Evolutionary conservation across 2,113 vertebrate species (phyloP), one percentile per base, ranked within the genome.

Genomic region (Scolopax mira): DNA sequence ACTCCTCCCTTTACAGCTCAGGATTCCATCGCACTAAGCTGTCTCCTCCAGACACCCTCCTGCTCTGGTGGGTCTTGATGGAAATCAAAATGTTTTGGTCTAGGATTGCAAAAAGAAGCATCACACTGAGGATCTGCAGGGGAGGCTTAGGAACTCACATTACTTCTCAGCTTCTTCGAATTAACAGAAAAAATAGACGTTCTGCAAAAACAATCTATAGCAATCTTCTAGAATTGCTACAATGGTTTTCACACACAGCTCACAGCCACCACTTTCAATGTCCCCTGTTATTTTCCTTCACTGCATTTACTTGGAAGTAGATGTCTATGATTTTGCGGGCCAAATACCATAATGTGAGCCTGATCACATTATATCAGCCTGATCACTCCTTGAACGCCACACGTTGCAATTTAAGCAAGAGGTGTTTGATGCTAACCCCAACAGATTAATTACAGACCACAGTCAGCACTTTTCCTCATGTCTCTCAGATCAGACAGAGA

Each of bases 61-160:
- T 67, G 1, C 60, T 7, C 37, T 25, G 3, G 11, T 14, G 66
- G 24, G 37, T 10, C 41, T 57, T 31, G 1, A 1, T 1, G 41
- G 16, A 31, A 60, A 25, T 2, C 18, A n/a, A n/a, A 33, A 0
- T 10, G 2, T 1, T 44, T 61, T 30, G 33, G 6, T 7, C 14
- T 9, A 10, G 30, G 24, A 21, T 64, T 22, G 15, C 33, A 46
- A 55, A 54, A 28, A 14, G 21, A 9, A 17, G 7, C 0, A 24
- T 30, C 39, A 10, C 35, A 1, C 4, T 3, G 8, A 64, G 30
- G 67, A 42, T 27, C 48, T 69, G 51, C 39, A 60, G 48, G 52
- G 48, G 17, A 3, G 39, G 48, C 46, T 27, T 2, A 6, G 27
- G 51, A 55, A 41, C 52, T 44, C 71, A 55, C 19, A 7, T 1